Conservation (phyloP, 2,888 invertebrate species). For the Melanostoma scalare region DNA sequence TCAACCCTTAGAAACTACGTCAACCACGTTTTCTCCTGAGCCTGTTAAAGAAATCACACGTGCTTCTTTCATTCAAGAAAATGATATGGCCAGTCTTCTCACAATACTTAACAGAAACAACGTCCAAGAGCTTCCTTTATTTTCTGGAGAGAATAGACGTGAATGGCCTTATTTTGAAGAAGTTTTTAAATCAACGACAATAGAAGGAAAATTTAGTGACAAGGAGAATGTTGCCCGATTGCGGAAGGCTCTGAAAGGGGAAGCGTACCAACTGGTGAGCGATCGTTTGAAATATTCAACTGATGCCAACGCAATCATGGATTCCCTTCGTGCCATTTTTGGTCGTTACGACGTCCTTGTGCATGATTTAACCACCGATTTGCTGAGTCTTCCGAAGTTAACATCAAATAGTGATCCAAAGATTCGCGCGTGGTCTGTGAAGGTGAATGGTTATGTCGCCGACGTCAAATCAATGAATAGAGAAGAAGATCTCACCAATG, state of each 20-base stretch:
- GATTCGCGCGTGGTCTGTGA: conserved; percentile 16
- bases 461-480: conserved; percentile 31
- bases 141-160: conserved; percentile 8
- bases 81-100: neutral
- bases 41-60: neutral
- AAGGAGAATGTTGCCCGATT: conserved; percentile 25
- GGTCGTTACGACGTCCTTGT: conserved; percentile 16
- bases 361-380: conserved; percentile 7
- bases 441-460: conserved; percentile 24
- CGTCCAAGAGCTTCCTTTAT: conserved; percentile 1
- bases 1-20: neutral
- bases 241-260: conserved; percentile 13
- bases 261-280: conserved; percentile 22
- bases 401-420: conserved; percentile 22
- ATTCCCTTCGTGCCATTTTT: conserved; percentile 6
- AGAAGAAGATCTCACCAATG: conserved; percentile 11
- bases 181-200: neutral
- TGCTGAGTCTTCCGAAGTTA: conserved; percentile 11
- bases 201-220: neutral
- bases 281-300: conserved; percentile 17
- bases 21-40: neutral
- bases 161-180: conserved; percentile 7
- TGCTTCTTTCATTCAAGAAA: neutral
- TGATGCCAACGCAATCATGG: conserved; percentile 5
- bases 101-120: conserved; percentile 6